phyloP scores from a whole-genome alignment of 2,113 vertebrate species.

The Gnathonemus echidnorhynchus region DNA sequence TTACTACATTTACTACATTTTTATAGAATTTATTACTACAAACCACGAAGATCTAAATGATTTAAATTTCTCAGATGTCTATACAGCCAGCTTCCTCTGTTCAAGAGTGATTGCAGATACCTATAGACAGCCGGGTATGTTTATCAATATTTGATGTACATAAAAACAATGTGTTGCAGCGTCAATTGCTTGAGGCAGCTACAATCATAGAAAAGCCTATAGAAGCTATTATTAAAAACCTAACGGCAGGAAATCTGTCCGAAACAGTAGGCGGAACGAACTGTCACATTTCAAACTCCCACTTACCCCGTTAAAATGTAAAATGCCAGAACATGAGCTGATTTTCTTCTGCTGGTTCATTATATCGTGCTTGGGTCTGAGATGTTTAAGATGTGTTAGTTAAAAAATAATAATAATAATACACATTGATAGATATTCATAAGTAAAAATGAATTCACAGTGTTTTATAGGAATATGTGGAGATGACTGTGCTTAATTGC shows the following conservation, averaged over 20 bases:
- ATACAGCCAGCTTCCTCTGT: not conserved
- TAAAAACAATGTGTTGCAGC: not conserved
- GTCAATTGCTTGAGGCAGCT: not conserved
- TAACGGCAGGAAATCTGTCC: not conserved
- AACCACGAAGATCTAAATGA: not conserved
- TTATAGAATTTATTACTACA: not conserved
- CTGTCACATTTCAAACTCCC: not conserved
- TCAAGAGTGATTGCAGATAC: not conserved
- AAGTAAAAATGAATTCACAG: not conserved
- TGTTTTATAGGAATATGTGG: not conserved
- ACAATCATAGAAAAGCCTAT: not conserved
- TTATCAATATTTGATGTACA: not conserved
- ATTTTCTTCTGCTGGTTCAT: not conserved
- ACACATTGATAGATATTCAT: not conserved
- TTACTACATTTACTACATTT: not conserved
- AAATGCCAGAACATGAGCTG: not conserved
- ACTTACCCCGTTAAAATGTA: not conserved
- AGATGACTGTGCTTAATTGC: not conserved
- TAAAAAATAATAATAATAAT: not conserved
- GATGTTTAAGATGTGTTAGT: not conserved
- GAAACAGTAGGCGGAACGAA: not conserved
- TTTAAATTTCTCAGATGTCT: not conserved
- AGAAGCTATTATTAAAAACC: not conserved
- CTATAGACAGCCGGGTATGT: not conserved
- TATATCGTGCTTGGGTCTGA: not conserved